Evolutionary conservation across 2,888 invertebrate species (phyloP).

Genomic region (Drosophila diplacantha): DNA sequence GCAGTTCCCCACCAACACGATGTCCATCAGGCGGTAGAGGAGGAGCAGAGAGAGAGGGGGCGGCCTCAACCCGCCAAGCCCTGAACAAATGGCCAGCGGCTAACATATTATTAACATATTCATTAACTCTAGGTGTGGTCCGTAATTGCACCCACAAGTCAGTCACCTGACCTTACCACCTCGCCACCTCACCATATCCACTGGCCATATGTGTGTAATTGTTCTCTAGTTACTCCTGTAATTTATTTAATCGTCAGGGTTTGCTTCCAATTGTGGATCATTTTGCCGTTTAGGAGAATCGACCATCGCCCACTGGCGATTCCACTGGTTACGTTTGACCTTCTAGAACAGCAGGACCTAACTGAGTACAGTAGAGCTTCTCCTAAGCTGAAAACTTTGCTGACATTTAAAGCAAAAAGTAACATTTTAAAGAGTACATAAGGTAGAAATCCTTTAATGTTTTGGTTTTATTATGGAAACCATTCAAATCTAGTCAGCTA

Average conservation of each 20-base stretch:
- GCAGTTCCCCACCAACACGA: constrained; percentile 74
- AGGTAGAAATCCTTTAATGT: background rate
- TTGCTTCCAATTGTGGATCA: constrained; percentile 37
- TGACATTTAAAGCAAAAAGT: background rate
- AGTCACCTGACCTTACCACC: constrained; percentile 6
- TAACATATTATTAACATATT: constrained; percentile 45
- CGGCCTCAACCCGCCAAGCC: constrained; percentile 2
- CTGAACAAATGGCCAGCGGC: constrained; percentile 24
- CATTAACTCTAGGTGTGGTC: constrained; percentile 44
- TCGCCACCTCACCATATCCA: background rate
- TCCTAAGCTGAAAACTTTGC: background rate
- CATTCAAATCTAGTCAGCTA: background rate
- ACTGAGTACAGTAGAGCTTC: constrained; percentile 3
- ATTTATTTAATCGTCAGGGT: constrained; percentile 36
- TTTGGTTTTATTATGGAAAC: background rate
- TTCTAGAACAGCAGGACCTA: background rate
- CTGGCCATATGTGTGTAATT: constrained; percentile 25
- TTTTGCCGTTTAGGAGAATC: constrained; percentile 24
- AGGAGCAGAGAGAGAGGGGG: constrained; percentile 7
- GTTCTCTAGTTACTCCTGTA: constrained; percentile 34
- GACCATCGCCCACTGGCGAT: constrained; percentile 3
- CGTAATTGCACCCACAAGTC: constrained; percentile 40
- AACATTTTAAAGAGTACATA: background rate
- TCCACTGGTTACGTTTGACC: constrained; percentile 30
- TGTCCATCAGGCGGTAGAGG: constrained; percentile 77